phyloP scores from a whole-genome alignment of 2,113 vertebrate species.

The Pteropus alecto region DNA sequence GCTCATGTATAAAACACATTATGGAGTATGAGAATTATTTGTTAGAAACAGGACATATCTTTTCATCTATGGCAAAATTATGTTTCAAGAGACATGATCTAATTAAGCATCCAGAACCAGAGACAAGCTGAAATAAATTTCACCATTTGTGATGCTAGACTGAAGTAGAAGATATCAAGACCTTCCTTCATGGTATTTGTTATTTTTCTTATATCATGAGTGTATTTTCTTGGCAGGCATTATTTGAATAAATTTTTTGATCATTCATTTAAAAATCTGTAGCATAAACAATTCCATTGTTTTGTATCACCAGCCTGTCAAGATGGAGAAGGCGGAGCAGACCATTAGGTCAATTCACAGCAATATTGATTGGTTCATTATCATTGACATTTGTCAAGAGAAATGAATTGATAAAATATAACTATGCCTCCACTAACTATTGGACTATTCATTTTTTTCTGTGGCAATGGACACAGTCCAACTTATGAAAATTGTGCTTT shows the following conservation, averaged over 20 bases:
- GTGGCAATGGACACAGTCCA: background rate
- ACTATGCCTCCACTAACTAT: background rate
- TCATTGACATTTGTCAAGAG: background rate
- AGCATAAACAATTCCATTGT: background rate
- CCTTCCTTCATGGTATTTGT: background rate
- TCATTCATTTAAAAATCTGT: background rate
- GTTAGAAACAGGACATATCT: background rate
- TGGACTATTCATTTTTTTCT: background rate
- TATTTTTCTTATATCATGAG: background rate
- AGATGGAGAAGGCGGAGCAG: background rate
- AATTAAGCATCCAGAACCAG: background rate
- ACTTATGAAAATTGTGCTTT: background rate
- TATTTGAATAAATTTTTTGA: background rate
- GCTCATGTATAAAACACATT: background rate
- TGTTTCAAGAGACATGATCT: background rate
- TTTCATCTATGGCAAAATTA: background rate
- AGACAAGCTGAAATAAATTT: background rate
- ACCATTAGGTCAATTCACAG: background rate
- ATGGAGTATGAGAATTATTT: background rate
- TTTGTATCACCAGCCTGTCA: background rate
- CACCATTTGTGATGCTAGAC: background rate
- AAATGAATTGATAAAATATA: conserved; percentile 16
- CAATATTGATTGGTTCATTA: background rate
- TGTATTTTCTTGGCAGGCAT: background rate
- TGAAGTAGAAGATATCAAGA: background rate